These are phyloP conservation scores for Nemotelus pantherinus DNA, from an alignment of 2,888 invertebrate genomes.

Conservation along the genomic window DNA sequence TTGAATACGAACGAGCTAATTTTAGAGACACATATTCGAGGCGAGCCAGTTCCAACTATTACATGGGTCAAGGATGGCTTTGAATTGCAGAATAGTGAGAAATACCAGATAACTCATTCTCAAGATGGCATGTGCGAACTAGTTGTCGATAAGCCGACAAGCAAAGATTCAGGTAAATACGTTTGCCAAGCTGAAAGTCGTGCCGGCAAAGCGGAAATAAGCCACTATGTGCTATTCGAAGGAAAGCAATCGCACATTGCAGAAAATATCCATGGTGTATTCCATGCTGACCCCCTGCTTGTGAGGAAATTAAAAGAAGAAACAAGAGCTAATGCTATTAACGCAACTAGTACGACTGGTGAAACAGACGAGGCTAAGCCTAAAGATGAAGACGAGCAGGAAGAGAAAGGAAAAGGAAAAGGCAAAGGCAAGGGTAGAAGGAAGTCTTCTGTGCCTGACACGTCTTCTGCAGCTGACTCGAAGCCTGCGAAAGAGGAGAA, in stretches of 20 bases:
- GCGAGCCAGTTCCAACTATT: conserved; percentile 76
- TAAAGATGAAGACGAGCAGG: conserved; percentile 50
- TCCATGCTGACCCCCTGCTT: conserved; percentile 61
- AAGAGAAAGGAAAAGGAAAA: conserved; percentile 51
- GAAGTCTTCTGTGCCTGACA: conserved; percentile 53
- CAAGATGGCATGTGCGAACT: conserved; percentile 80
- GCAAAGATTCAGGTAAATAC: conserved; percentile 78
- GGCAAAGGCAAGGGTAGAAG: conserved; percentile 54
- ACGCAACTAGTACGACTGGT: conserved; percentile 44
- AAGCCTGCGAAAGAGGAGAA: conserved; percentile 58
- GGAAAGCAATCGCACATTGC: conserved; percentile 67
- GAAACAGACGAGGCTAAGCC: conserved; percentile 42
- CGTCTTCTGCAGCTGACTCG: conserved; percentile 45
- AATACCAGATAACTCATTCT: conserved; percentile 74
- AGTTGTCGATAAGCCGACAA: conserved; percentile 72
- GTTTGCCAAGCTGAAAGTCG: conserved; percentile 80
- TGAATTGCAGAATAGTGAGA: conserved; percentile 68
- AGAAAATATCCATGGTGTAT: conserved; percentile 65
- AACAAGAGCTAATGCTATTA: conserved; percentile 52
- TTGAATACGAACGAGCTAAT: conserved; percentile 77
- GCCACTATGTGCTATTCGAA: conserved; percentile 75
- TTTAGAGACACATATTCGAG: conserved; percentile 81
- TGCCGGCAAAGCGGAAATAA: conserved; percentile 77
- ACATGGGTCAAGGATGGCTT: conserved; percentile 81
- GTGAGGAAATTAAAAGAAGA: conserved; percentile 55